Base-by-base conservation (phyloP, 2,113 vertebrate species). In the Corythaixoides concolor region DNA sequence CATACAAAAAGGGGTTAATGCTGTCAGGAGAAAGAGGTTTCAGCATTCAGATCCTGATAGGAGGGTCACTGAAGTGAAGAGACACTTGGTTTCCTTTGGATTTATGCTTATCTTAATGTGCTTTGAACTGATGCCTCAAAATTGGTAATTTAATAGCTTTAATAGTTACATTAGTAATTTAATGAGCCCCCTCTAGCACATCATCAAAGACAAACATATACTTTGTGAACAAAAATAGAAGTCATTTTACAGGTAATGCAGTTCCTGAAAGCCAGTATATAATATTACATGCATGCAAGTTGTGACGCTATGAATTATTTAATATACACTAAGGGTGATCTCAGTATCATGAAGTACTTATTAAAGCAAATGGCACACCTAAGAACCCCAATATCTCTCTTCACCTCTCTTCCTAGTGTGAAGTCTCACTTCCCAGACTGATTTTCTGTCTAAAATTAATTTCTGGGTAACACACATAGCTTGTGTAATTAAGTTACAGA, bases 131-230 rank as follows among this genome's bases (percentile, higher is more conserved):
- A 89, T 92, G 62, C 69, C 70, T 95, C 84, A 91, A 95, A 95
- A 91, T 28, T 93, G 78, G 89, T 94, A 96, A 95, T 85, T 91
- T 85, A 89, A 96, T 95, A 93, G 89, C 95, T 94, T 94, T 95
- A 96, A 92, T 95, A 93, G 90, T 83, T 88, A 86, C 92, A 94
- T 96, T 95, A 95, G 94, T 92, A 97, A 96, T 79, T 93, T 96
- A 93, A 91, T 76, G 59, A 95, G 62, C 55, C 55, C 33, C 26
- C 37, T 91, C 55, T 41, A 88, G 86, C 45, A 69, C 59, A 83
- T 60, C 47, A 49, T 91, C 80, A 85, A 84, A 88, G 84, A 32
- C 89, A 93, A 81, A 60, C 24, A 22, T 80, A 77, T 37, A 85
- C 66, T 85, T 89, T 50, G 50, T 69, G 89, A 85, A 66, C 67